These are phyloP conservation scores for Columba guinea DNA, from an alignment of 2,797 vertebrate species.

Conservation along the genomic window DNA sequence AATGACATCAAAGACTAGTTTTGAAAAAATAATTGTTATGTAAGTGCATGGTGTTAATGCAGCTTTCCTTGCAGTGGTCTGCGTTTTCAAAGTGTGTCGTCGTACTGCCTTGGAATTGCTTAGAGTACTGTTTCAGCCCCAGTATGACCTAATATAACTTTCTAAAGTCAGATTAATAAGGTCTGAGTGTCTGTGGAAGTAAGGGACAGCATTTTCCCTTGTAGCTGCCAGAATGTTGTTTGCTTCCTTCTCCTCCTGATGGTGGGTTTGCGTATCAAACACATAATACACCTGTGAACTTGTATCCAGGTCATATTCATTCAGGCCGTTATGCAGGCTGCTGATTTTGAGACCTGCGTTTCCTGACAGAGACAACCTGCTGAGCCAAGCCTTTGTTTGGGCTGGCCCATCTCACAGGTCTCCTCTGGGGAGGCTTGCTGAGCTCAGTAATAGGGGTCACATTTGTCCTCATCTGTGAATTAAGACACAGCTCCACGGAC, in stretches of 20 bases:
- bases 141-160: background rate
- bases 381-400: background rate
- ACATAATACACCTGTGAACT: background rate
- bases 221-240: background rate
- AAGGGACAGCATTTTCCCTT: background rate
- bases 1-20: background rate
- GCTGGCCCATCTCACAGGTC: background rate
- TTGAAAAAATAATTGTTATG: background rate
- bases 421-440: background rate
- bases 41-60: background rate
- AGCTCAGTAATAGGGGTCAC: background rate
- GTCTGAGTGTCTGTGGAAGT: background rate
- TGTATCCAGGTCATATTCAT: background rate
- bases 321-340: background rate
- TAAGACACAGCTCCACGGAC: background rate
- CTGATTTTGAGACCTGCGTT: background rate
- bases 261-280: background rate
- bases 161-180: background rate
- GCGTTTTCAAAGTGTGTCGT: background rate
- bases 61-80: background rate
- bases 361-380: background rate
- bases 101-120: background rate
- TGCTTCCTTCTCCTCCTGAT: background rate
- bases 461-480: accelerated
- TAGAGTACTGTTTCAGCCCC: background rate